Evolutionary conservation across 2,797 vertebrate species (phyloP), one percentile per base, ranked within the genome.

Genomic region (Hemibagrus guttatus): DNA sequence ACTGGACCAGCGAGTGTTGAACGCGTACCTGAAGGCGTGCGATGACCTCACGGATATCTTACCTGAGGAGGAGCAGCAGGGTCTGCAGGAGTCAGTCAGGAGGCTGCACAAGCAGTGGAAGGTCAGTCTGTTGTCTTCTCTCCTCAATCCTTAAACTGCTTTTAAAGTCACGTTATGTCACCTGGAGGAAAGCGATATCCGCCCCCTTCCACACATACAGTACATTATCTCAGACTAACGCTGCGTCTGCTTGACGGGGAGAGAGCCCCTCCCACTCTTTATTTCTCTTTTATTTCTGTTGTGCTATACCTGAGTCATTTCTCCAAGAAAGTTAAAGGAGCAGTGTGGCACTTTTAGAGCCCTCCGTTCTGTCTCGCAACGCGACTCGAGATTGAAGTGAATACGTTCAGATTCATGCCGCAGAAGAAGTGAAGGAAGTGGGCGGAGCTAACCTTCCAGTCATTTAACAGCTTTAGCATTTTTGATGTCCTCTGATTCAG

Each of bases 41-140:
- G 98, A 99, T 81, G 98, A 99, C 87, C 96, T 99, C 87, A 99
- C 98, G 0, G 98, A 99, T 92, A 99, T 99, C 90, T 95, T 99
- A 39, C 98, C 98, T 0, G 98, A 98, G 81, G 97, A 97, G 92
- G 98, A 99, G 83, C 98, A 99, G 68, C 97, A 97, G 89, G 94
- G 92, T 3, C 95, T 99, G 1, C 98, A 98, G 94, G 98, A 99
- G 91, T 98, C 98, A 0, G 97, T 99, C 71, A 93, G 98, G 68
- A 97, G 96, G 81, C 96, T 99, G 69, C 98, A 99, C 86, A 98
- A 98, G 85, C 97, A 98, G 90, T 99, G 98, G 98, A 99, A 99
- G 97, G 98, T 99, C 71, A 75, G 87, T 83, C 6, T 49, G 19
- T 6, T 49, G 7, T 49, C 46, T 49, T 49, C 7, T 49, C 46